Evolutionary conservation across 2,888 invertebrate species (phyloP), one percentile per base, ranked within the genome.

Genomic region (Pollenia amentaria): DNA sequence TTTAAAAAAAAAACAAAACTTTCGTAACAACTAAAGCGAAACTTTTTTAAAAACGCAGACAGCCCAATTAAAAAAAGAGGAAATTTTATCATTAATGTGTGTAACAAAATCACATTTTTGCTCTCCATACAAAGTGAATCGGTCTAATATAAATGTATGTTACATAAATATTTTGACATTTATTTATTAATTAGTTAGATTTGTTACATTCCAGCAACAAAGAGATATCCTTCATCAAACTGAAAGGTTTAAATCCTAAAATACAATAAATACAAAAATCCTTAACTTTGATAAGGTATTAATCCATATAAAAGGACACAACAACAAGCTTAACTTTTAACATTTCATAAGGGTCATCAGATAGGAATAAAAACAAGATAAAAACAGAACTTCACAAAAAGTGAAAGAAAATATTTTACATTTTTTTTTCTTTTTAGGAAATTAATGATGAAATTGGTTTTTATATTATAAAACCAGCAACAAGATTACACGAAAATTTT

Each of bases 111-210:
- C 4, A 29, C 4, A 29, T 29, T 29, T 29, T 29, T 29, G 29
- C 29, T 29, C 29, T 29, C 29, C 29, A 29, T 29, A 29, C 29
- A 6, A 29, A 29, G 29, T 29, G 29, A 29, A 29, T 29, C 29
- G 6, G 29, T 29, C 29, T 29, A 29, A 29, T 29, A 29, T 29
- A 29, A 29, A 29, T 29, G 21, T 0, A 40, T 42, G 11, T 42
- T 4, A 11, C 42, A 42, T 10, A 60, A 60, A 60, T 60, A 60
- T 60, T 46, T 73, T 60, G 73, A 60, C 81, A 73, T 85, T 82
- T 82, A 82, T 85, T 85, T 85, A 78, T 85, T 85, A 85, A 85
- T 82, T 85, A 85, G 78, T 81, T 72, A 44, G 60, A 67, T 80
- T 85, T 77, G 57, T 53, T 81, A 70, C 46, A 12, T 16, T 6